Conservation (phyloP, 2,888 invertebrate species). For the Tortrix viridana region DNA sequence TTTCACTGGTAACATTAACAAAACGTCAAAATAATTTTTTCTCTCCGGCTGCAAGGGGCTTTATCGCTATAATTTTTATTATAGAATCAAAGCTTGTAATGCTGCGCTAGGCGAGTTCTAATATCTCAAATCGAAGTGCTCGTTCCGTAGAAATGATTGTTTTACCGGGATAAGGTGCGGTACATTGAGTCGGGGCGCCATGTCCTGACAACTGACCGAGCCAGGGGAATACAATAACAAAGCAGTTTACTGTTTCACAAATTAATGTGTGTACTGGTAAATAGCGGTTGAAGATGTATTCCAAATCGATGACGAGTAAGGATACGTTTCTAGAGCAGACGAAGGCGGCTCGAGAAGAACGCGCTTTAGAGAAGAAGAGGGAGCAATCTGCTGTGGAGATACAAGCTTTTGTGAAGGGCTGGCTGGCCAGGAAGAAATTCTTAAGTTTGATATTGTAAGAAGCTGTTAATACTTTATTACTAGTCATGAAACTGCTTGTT, state of each 20-base stretch:
- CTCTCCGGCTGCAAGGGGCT: conserved; percentile 24
- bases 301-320: conserved; percentile 85
- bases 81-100: conserved; percentile 19
- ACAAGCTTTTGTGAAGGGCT: conserved; percentile 90
- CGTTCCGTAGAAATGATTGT: conserved; percentile 39
- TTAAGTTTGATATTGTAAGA: conserved; percentile 88
- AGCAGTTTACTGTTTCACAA: too few species aligned
- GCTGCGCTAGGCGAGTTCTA: conserved; percentile 25
- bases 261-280: conserved; percentile 50
- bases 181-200: conserved; percentile 45
- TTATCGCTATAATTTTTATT: conserved; percentile 18
- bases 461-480: conserved; percentile 12
- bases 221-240: conserved; percentile 59
- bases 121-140: conserved; percentile 28
- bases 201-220: conserved; percentile 57
- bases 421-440: conserved; percentile 87
- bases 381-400: conserved; percentile 90
- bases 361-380: conserved; percentile 92
- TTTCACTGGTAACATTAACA: conserved; percentile 15
- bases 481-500: not conserved
- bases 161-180: conserved; percentile 35
- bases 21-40: conserved; percentile 36
- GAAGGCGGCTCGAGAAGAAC: conserved; percentile 95
- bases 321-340: conserved; percentile 94
- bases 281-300: conserved; percentile 64